Evolutionary conservation across 1,140 invertebrate genomes (phyloP), one percentile per base, ranked within the genome.

Genomic region (Lerema accius): DNA sequence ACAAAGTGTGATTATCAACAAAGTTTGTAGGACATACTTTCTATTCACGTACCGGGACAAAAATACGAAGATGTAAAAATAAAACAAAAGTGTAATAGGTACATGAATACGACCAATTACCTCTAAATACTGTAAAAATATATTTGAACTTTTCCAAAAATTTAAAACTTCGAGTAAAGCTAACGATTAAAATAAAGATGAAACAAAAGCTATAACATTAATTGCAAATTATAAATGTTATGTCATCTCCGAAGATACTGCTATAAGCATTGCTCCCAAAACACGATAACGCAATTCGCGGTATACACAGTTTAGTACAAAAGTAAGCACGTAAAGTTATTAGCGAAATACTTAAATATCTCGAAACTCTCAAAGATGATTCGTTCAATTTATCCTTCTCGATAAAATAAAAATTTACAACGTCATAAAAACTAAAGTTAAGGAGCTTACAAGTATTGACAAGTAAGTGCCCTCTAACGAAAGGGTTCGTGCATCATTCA

Each of bases 401-500:
- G 23, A 56, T 56, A 56, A 56, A 56, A 56, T 56, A 43, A 53
- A 32, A 56, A n/a, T 45, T 56, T 45, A 56, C 28, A 16, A n/a
- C 53, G 23, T 32, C 43, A 15, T 56, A 56, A 56, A 56, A 32
- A 48, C n/a, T 9, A 32, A 56, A 32, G 53, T 56, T 37, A 37
- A 37, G 35, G 35, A 37, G 35, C 35, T 37, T n/a, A 37, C 35
- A 45, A 11, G 14, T 32, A 45, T 56, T 56, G 14, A 49, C 46
- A 28, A 49, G 46, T 61, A 23, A 46, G 39, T 62, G 59, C 50
- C 59, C 59, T 62, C 59, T 40, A 62, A 60, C 32, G 55, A 51
- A 49, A 66, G 66, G 66, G 66, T 39, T 46, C 55, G 28, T 53
- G 19, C 46, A 58, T 58, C 40, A 56, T 35, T 58, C 65, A 53